These are phyloP conservation scores for Ginglymostoma cirratum DNA, from an alignment of 2,113 vertebrate species.

Conservation along the genomic window DNA sequence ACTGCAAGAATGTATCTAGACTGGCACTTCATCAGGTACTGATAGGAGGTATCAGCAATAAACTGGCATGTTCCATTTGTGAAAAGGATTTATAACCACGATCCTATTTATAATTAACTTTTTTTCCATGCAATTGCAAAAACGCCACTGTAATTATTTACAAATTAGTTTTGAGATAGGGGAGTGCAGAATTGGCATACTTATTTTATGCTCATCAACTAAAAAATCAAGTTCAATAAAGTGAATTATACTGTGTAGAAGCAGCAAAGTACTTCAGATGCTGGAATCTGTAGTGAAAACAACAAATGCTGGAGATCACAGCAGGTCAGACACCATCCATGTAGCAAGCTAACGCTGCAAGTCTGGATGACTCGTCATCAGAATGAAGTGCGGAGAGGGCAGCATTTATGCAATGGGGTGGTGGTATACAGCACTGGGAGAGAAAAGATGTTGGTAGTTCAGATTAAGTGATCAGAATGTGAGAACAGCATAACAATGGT, in stretches of 20 bases:
- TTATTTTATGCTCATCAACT: background rate
- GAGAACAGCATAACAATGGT: no score
- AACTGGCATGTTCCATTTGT: background rate
- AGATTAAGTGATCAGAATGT: no score
- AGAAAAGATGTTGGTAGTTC: no score
- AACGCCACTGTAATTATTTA: background rate
- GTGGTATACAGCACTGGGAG: no score
- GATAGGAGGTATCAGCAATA: background rate
- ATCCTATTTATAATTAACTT: background rate
- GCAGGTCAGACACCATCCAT: no score
- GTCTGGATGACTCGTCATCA: no score
- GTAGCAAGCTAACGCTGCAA: no score
- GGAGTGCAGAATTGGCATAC: background rate
- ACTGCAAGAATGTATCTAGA: background rate
- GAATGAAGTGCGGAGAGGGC: no score
- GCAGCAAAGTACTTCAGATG: no score
- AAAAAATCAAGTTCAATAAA: background rate
- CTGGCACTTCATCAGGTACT: background rate
- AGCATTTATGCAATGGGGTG: no score
- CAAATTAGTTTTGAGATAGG: background rate
- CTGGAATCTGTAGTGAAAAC: no score
- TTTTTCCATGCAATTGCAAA: background rate
- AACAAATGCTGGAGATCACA: no score
- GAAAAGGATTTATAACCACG: background rate
- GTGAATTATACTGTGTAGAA: background rate